These are phyloP conservation scores for Mythimna impura DNA, from an alignment of 2,888 invertebrate species.

Conservation along the genomic window DNA sequence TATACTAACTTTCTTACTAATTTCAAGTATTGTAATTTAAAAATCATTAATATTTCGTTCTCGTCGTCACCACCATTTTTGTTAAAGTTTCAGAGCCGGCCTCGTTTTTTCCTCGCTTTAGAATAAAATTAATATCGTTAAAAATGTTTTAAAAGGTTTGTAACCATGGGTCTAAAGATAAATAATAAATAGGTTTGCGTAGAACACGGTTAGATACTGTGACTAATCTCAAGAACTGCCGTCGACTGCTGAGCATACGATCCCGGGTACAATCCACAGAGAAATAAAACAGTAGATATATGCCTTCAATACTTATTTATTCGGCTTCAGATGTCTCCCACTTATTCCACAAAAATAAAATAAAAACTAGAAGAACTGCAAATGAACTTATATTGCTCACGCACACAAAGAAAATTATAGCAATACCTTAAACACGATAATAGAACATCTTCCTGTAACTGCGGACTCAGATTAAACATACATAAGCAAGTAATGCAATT, in stretches of 20 bases:
- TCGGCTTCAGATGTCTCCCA: too few species aligned
- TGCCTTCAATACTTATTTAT: too few species aligned
- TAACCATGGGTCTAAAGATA: background rate
- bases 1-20: background rate
- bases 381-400: too few species aligned
- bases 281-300: too few species aligned
- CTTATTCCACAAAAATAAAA: too few species aligned
- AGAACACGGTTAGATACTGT: background rate
- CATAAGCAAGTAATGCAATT: too few species aligned
- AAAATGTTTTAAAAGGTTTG: constrained; percentile 19
- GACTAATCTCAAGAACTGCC: too few species aligned
- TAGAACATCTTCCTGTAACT: too few species aligned
- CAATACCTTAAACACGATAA: too few species aligned
- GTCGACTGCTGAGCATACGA: background rate
- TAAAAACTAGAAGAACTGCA: too few species aligned
- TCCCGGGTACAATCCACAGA: background rate
- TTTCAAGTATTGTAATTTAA: background rate
- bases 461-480: too few species aligned
- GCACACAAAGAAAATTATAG: too few species aligned
- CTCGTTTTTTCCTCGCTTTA: constrained; percentile 10
- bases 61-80: constrained; percentile 2
- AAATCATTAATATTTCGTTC: constrained; percentile 6
- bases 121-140: constrained; percentile 15
- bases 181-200: background rate
- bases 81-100: constrained; percentile 17